Evolutionary conservation across 2,113 vertebrate species (phyloP).

Genomic region (Thinocorus orbignyianus): DNA sequence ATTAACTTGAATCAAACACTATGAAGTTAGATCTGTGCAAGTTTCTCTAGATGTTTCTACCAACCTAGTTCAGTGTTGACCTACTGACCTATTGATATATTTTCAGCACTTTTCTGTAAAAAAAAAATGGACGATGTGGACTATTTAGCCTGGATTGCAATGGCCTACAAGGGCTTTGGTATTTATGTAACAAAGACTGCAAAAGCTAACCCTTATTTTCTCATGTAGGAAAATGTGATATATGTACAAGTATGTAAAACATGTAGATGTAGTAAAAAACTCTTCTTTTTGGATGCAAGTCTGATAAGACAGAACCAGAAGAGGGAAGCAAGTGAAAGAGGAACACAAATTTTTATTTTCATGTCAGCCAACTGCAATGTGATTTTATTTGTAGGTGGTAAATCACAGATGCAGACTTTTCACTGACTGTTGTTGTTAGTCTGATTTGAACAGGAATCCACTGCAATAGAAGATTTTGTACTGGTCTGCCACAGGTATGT

Average conservation of each 20-base stretch:
- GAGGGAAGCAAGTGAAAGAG: neutral
- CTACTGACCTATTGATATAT: neutral
- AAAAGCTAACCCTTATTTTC: neutral
- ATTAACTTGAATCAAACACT: neutral
- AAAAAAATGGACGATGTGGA: accelerated
- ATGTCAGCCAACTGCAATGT: neutral
- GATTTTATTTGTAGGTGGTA: neutral
- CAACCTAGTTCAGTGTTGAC: neutral
- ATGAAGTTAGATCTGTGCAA: neutral
- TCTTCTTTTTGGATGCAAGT: neutral
- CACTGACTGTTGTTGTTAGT: neutral
- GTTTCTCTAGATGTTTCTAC: neutral
- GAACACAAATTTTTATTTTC: neutral
- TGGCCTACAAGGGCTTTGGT: neutral
- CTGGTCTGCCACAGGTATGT: neutral
- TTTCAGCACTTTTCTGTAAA: neutral
- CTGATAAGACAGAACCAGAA: neutral
- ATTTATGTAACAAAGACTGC: neutral
- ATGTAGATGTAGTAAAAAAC: neutral
- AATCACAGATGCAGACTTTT: neutral
- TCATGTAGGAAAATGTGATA: neutral
- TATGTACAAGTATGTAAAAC: neutral
- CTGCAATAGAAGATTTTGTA: neutral
- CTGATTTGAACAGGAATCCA: neutral
- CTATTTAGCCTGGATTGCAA: no score